These are phyloP conservation scores for Mnemiopsis leidyi DNA, from an alignment of 37 sponge, comb jelly and placozoan species.

Conservation along the genomic window DNA sequence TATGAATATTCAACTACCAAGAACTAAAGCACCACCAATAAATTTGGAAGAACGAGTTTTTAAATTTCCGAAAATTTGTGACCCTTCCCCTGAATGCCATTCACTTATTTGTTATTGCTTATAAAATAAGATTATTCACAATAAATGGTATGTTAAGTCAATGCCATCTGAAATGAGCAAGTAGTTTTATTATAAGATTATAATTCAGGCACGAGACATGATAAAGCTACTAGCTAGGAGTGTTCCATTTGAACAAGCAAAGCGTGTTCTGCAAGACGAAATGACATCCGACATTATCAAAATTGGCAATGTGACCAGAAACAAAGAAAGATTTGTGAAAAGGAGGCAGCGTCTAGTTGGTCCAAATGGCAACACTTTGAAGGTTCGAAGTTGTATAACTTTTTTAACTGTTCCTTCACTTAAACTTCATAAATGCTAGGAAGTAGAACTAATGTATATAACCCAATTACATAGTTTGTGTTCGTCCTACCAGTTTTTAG, in stretches of 20 bases:
- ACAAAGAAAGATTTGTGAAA: conserved; percentile 95
- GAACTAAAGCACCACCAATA: no score
- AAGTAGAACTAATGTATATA: no score
- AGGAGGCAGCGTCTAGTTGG: conserved; percentile 91
- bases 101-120: no score
- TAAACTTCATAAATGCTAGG: no score
- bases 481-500: not conserved
- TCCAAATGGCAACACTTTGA: conserved; percentile 91
- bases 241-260: conserved; percentile 95
- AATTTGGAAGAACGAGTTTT: no score
- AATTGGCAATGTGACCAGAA: conserved; percentile 86
- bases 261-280: conserved; percentile 79
- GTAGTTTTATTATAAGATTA: not conserved
- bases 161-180: not conserved
- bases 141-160: not conserved
- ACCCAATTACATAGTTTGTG: no score
- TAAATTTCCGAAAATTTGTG: no score
- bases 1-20: no score
- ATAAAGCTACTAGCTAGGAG: conserved; percentile 95
- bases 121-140: no score
- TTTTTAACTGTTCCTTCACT: no score
- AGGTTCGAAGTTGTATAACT: conserved; percentile 67
- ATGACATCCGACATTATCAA: conserved; percentile 93
- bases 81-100: no score
- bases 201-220: conserved; percentile 78